Evolutionary conservation across 30 jellyfish, hydroid and myxozoan species (phyloP).

Genomic region (Chrysaora quinquecirrha): DNA sequence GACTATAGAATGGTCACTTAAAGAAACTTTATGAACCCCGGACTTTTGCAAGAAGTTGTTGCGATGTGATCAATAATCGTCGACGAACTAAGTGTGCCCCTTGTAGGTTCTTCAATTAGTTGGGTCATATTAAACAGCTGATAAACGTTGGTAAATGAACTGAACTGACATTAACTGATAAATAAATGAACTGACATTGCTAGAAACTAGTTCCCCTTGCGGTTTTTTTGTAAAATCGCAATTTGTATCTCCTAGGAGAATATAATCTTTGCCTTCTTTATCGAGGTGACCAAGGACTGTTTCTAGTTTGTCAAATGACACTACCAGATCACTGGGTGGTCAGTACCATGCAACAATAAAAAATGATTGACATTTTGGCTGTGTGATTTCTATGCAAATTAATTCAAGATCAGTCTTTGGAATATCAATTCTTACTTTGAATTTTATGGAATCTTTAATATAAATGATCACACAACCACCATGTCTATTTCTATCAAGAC

Average conservation of each 20-base stretch:
- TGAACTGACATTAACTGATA: neutral
- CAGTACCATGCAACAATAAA: constrained; percentile 46
- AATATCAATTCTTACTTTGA: constrained; percentile 17
- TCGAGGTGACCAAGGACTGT: constrained; percentile 25
- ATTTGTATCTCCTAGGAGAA: constrained; percentile 44
- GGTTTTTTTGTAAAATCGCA: constrained; percentile 11
- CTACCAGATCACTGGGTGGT: constrained; percentile 47
- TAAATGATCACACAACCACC: constrained; percentile 41
- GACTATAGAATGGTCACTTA: constrained; percentile 22
- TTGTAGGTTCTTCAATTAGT: constrained; percentile 32
- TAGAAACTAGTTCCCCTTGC: neutral
- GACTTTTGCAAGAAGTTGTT: constrained; percentile 1
- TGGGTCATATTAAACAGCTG: constrained; percentile 12
- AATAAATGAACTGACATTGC: no score
- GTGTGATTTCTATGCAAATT: constrained; percentile 20
- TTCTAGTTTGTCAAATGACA: constrained; percentile 17
- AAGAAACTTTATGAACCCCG: constrained; percentile 36
- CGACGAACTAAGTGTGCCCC: constrained; percentile 3
- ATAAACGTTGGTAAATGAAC: neutral
- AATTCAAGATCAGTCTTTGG: constrained; percentile 21
- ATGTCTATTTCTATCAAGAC: neutral
- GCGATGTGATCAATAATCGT: constrained; percentile 12
- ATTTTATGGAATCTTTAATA: constrained; percentile 33
- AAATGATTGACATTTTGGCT: constrained; percentile 26
- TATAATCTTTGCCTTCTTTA: constrained; percentile 39